Conservation (phyloP, 2,113 vertebrate genomes). For the Plestiodon gilberti region DNA sequence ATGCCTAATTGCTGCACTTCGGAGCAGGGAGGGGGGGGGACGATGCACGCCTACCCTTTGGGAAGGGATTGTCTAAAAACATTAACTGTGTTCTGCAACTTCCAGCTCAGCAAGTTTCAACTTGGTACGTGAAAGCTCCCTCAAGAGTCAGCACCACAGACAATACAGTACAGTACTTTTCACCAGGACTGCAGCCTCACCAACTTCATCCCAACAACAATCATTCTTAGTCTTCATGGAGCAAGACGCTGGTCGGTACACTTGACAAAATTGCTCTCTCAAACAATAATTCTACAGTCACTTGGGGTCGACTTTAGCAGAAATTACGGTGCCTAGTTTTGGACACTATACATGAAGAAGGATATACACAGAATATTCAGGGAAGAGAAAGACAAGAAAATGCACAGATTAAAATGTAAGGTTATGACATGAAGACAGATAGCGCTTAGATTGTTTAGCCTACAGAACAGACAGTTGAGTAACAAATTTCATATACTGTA, state of each 20-base stretch:
- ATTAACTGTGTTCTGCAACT: not conserved
- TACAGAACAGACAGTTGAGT: constrained; percentile 3
- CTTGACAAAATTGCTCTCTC: not conserved
- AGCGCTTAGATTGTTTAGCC: not conserved
- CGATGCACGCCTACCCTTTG: not conserved
- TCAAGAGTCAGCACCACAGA: not conserved
- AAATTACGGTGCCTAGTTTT: not conserved
- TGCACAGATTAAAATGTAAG: not conserved
- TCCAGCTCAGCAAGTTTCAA: not conserved
- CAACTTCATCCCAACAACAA: not conserved
- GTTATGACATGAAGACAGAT: not conserved
- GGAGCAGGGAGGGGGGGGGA: not conserved
- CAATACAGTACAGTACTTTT: not conserved
- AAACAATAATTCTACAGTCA: not conserved
- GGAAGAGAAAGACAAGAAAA: not conserved
- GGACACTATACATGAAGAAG: not conserved
- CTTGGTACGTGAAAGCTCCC: not conserved
- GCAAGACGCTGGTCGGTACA: not conserved
- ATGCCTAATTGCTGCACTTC: not conserved
- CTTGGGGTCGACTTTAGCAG: not conserved
- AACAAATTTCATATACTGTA: not conserved
- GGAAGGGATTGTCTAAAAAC: not conserved
- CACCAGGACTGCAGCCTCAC: not conserved
- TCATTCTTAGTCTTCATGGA: not conserved
- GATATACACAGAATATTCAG: not conserved